Evolutionary conservation across 2,797 vertebrate genomes (phyloP), one percentile per base, ranked within the genome.

Genomic region (Hapalemur alaotrensis): DNA sequence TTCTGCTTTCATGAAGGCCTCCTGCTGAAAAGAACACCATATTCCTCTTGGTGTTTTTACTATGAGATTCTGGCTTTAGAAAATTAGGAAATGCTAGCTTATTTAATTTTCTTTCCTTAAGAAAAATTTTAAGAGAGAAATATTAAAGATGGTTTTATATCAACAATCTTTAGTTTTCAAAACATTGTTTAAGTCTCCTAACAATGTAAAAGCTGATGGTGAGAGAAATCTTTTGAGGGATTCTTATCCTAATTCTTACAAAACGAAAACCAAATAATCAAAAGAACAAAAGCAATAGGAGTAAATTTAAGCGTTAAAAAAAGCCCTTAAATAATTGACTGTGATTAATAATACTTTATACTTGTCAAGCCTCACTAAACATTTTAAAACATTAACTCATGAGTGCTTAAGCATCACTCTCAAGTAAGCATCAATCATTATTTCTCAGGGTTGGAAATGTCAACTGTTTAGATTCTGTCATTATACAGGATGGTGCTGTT

Each of bases 311-410:
- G 43, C 65, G 22, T 81, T n/a, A 10, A 67, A 86, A 86, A 52
- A 48, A 32, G 23, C 14, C 30, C 23, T 69, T 70, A 87, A 89
- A 73, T 72, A 96, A 93, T 0, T 87, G 57, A 65, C 18, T 87
- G 52, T 48, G 61, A 90, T 85, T 84, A 87, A 84, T 48, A 94
- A 25, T 65, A 82, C 52, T 79, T 78, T 82, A 54, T 93, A 78
- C 84, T 75, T 85, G 11, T 76, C 25, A n/a, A 93, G 43, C 15
- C 18, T 91, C 86, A 89, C n/a, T 88, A 76, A 90, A 87, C 46
- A 95, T 78, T 85, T 97, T 59, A 88, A 96, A 83, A 96, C 35
- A 61, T 46, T 81, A 92, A 76, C 38, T 78, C 30, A 57, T 78
- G n/a, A 54, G 61, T 79, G 48, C 54, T 96, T 93, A 84, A 84